Evolutionary conservation across 1,140 invertebrate genomes (phyloP).

Genomic region (Scaptodrosophila lebanonensis): DNA sequence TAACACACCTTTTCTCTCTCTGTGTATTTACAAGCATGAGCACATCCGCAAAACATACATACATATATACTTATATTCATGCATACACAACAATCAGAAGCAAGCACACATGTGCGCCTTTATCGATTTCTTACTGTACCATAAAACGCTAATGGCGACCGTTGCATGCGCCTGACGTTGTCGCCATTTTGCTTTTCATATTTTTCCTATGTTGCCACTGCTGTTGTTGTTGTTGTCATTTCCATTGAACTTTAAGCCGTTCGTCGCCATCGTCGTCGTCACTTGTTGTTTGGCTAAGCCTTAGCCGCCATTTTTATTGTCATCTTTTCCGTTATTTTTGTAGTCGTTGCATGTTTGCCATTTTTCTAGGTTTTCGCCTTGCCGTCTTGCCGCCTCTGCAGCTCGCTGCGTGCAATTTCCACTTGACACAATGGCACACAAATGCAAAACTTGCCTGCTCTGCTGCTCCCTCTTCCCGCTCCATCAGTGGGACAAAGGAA

Average conservation of each 20-base stretch:
- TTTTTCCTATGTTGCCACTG: conserved; percentile 12
- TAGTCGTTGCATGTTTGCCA: conserved; percentile 49
- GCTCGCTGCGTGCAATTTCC: conserved; percentile 68
- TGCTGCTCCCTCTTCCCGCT: neutral
- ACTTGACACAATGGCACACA: conserved; percentile 73
- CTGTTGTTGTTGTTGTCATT: conserved; percentile 38
- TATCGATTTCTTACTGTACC: no score
- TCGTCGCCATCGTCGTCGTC: conserved; percentile 23
- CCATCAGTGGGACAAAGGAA: neutral
- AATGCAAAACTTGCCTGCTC: conserved; percentile 55
- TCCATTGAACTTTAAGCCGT: conserved; percentile 65
- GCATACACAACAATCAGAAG: no score
- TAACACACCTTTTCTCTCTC: no score
- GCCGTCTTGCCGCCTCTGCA: no score
- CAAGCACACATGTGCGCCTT: no score
- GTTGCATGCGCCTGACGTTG: conserved; percentile 2
- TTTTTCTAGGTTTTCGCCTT: conserved; percentile 48
- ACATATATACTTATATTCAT: no score
- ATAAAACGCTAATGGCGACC: no score
- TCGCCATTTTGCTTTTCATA: neutral
- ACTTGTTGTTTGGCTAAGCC: conserved; percentile 22
- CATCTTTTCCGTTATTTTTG: conserved; percentile 57
- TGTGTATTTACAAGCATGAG: no score
- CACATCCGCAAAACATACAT: neutral
- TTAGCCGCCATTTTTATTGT: conserved; percentile 65